phyloP scores from a whole-genome alignment of 2,888 invertebrate genomes.

The Dorcus parallelipipedus region DNA sequence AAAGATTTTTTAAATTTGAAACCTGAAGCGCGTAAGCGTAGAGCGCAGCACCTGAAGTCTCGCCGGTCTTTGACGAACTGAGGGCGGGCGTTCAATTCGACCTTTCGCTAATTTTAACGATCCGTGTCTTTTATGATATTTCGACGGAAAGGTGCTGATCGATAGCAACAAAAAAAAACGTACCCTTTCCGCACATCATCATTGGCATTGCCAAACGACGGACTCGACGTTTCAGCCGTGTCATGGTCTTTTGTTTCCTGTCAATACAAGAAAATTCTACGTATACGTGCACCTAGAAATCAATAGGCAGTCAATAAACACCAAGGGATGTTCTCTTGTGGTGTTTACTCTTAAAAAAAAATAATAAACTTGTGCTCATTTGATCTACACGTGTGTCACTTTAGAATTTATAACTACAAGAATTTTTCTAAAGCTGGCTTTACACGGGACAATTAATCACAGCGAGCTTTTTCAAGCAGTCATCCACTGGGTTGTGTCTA shows the following conservation, averaged over 20 bases:
- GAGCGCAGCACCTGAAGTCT: slow-evolving; percentile 13
- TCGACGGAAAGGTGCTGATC: slow-evolving; percentile 37
- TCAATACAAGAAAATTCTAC: no score
- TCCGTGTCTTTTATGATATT: slow-evolving; percentile 42
- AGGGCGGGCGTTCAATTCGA: slow-evolving; percentile 25
- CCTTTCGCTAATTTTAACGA: slow-evolving; percentile 41
- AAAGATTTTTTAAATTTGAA: not conserved
- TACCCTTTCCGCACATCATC: slow-evolving; percentile 5
- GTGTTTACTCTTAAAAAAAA: no score
- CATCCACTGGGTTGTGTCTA: no score
- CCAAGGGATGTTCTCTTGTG: no score
- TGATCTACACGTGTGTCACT: no score
- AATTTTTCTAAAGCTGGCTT: no score
- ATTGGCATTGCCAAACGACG: not conserved
- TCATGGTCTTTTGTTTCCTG: slow-evolving; percentile 1
- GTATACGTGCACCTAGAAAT: no score
- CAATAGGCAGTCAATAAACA: no score
- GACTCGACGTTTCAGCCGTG: not conserved
- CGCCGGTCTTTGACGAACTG: slow-evolving; percentile 25
- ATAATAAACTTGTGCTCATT: no score
- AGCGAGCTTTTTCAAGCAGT: no score
- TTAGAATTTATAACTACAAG: no score
- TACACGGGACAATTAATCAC: no score
- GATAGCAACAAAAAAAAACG: slow-evolving; percentile 23
- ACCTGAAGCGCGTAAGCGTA: not conserved